These are phyloP conservation scores for Sweltsa coloradensis DNA, from an alignment of 1,140 invertebrate species.

Conservation along the genomic window DNA sequence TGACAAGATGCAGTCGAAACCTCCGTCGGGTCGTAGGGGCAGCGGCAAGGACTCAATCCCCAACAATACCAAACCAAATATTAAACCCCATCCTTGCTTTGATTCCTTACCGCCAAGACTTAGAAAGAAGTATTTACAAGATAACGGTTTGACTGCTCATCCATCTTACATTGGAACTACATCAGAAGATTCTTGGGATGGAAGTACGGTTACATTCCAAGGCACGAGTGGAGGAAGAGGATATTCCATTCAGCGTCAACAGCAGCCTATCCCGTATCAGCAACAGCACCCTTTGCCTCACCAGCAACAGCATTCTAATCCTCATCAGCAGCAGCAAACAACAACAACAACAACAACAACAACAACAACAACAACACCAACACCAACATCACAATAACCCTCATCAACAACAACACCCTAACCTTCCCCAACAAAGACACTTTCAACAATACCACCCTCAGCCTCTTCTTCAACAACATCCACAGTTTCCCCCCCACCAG, in stretches of 20 bases:
- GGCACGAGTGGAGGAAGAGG: constrained; percentile 17
- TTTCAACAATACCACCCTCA: background rate
- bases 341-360: background rate
- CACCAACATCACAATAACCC: background rate
- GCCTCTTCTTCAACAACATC: background rate
- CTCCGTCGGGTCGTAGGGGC: constrained; percentile 36
- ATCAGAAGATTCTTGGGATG: constrained; percentile 36
- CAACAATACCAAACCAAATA: constrained; percentile 25
- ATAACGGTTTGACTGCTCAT: constrained; percentile 28
- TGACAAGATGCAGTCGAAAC: constrained; percentile 37
- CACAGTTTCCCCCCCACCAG: background rate
- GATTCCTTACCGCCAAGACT: constrained; percentile 39
- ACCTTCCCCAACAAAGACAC: background rate
- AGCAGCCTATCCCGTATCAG: constrained; percentile 1
- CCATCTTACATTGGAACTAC: constrained; percentile 23
- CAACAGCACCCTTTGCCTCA: background rate
- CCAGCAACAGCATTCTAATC: too few relatives aligned
- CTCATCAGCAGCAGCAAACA: background rate
- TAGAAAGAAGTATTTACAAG: constrained; percentile 35
- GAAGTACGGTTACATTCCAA: constrained; percentile 34
- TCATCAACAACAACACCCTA: background rate
- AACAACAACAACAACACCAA: background rate
- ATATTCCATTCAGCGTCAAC: too few relatives aligned
- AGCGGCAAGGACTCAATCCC: constrained; percentile 25
- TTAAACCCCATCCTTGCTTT: constrained; percentile 20